Evolutionary conservation across 1,140 invertebrate genomes (phyloP).

Genomic region (Coenobita brevimanus): DNA sequence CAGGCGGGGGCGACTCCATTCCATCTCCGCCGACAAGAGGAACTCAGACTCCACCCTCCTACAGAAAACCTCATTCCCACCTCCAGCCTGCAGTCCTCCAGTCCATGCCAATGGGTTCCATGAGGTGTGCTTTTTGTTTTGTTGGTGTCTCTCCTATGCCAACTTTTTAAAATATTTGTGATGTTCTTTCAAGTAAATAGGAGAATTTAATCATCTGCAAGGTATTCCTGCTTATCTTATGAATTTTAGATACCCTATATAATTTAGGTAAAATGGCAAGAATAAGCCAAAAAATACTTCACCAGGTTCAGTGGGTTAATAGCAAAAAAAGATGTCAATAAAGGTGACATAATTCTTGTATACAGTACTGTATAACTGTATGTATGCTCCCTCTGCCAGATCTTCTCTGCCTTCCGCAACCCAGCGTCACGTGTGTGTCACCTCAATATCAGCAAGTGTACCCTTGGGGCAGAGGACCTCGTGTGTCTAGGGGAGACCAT

Average conservation of each 20-base stretch:
- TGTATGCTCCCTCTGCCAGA: too few species aligned
- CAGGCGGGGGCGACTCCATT: slow-evolving; percentile 63
- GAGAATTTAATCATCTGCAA: too few species aligned
- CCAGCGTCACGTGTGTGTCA: slow-evolving; percentile 75
- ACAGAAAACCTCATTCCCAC: slow-evolving; percentile 68
- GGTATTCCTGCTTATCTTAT: too few species aligned
- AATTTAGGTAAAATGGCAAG: too few species aligned
- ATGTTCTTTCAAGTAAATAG: too few species aligned
- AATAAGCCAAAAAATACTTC: neutral
- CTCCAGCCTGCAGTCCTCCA: slow-evolving; percentile 65
- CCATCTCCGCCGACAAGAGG: slow-evolving; percentile 63
- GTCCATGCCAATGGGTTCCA: slow-evolving; percentile 68
- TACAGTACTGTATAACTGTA: too few species aligned
- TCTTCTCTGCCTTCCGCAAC: slow-evolving; percentile 73
- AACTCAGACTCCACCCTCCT: slow-evolving; percentile 62
- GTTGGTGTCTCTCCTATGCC: too few species aligned
- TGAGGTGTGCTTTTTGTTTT: slow-evolving; percentile 38
- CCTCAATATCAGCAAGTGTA: slow-evolving; percentile 76
- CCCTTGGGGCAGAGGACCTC: slow-evolving; percentile 75
- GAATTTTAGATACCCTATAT: too few species aligned
- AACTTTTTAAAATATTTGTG: too few species aligned
- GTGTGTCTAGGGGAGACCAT: slow-evolving; percentile 77
- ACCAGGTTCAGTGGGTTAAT: neutral
- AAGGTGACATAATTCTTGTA: too few species aligned
- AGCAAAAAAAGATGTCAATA: too few species aligned